Evolutionary conservation across 2,113 vertebrate genomes (phyloP).

Genomic region (Thalassarche chlororhynchos): DNA sequence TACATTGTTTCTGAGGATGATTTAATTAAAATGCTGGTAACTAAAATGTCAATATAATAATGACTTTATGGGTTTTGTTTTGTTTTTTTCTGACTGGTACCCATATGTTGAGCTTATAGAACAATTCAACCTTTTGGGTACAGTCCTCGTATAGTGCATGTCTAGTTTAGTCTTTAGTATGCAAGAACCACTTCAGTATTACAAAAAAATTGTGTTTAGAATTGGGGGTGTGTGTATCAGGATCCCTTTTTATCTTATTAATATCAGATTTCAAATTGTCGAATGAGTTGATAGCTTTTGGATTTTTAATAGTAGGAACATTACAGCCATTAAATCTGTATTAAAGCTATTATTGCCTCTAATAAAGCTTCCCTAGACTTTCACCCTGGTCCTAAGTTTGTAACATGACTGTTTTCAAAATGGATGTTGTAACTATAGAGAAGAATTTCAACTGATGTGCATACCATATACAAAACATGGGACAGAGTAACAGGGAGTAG

Average conservation of each 20-base stretch:
- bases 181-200: background rate
- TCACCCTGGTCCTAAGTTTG: background rate
- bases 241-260: background rate
- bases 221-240: background rate
- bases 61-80: background rate
- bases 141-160: background rate
- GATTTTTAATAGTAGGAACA: background rate
- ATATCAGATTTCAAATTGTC: background rate
- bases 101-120: background rate
- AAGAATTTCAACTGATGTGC: background rate
- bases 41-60: background rate
- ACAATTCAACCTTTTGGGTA: background rate
- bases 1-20: background rate
- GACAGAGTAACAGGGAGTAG: background rate
- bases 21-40: background rate
- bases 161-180: background rate
- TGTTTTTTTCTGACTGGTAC: background rate
- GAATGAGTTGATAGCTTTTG: background rate
- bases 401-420: background rate
- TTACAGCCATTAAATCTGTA: background rate
- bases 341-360: background rate
- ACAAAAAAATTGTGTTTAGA: background rate
- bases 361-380: background rate
- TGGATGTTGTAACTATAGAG: background rate
- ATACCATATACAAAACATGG: background rate